phyloP scores from a whole-genome alignment of 2,888 invertebrate species.

The Malacosoma neustria region DNA sequence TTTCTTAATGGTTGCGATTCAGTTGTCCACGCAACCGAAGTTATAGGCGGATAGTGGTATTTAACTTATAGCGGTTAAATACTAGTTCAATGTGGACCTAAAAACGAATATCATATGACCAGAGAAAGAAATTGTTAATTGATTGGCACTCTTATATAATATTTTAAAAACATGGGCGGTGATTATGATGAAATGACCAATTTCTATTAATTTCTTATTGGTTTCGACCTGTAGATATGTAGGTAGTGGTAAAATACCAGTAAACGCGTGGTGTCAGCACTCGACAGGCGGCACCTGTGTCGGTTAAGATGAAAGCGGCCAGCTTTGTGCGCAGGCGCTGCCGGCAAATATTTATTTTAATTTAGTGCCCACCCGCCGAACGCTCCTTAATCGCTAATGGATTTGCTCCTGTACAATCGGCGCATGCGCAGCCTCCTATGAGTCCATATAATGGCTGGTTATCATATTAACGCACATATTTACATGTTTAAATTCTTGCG shows the following conservation, averaged over 20 bases:
- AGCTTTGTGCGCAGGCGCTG: constrained; percentile 48
- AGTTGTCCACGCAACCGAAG: too few relatives aligned
- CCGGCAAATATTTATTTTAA: constrained; percentile 74
- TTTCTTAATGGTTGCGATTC: too few relatives aligned
- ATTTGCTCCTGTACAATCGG: constrained; percentile 41
- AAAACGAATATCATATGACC: too few relatives aligned
- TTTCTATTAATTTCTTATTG: too few relatives aligned
- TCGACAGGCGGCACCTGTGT: constrained; percentile 59
- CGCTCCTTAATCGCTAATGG: constrained; percentile 71
- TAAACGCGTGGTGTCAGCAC: constrained; percentile 5
- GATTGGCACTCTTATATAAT: too few relatives aligned
- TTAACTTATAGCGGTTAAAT: too few relatives aligned
- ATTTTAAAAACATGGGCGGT: too few relatives aligned
- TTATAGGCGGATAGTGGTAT: too few relatives aligned
- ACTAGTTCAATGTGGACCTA: too few relatives aligned
- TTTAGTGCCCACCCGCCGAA: constrained; percentile 62
- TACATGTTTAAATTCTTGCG: constrained; percentile 19
- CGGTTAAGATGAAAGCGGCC: constrained; percentile 57
- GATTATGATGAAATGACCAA: too few relatives aligned
- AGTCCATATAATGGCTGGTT: not conserved
- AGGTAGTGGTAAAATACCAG: not conserved
- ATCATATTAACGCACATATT: constrained; percentile 13
- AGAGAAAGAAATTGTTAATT: too few relatives aligned
- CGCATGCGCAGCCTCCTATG: constrained; percentile 16
- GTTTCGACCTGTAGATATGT: too few relatives aligned